Evolutionary conservation across 2,113 vertebrate species (phyloP).

Genomic region (Spermophilus dauricus): DNA sequence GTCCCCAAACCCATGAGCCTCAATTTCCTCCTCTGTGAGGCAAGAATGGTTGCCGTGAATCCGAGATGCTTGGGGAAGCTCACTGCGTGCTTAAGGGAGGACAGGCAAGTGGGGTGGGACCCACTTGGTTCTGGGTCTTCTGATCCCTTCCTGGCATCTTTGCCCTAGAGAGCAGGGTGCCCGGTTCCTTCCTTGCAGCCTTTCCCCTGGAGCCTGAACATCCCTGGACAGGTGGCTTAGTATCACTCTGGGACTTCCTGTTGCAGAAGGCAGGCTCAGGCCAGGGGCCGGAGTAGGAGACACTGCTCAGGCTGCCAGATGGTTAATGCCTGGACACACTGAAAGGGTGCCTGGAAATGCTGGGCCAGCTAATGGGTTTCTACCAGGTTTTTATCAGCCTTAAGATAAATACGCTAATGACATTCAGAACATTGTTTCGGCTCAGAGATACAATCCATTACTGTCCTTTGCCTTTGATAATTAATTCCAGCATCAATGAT

Average conservation of each 20-base stretch:
- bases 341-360: not conserved
- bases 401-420: slow-evolving; percentile 60
- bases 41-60: not conserved
- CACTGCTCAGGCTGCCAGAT: not conserved
- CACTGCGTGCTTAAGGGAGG: not conserved
- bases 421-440: slow-evolving; percentile 8
- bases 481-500: slow-evolving; percentile 72
- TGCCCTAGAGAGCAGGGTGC: not conserved
- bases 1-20: not conserved
- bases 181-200: not conserved
- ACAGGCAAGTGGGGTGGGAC: not conserved
- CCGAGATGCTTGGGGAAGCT: not conserved
- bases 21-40: not conserved
- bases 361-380: not conserved
- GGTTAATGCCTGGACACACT: not conserved
- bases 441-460: slow-evolving; percentile 66
- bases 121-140: not conserved
- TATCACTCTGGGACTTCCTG: not conserved
- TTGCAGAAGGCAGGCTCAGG: not conserved
- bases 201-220: not conserved
- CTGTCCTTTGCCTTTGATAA: slow-evolving; percentile 70
- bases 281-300: not conserved
- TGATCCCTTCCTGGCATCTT: not conserved
- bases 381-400: slow-evolving; percentile 21
- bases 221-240: not conserved